Conservation (phyloP, 2,888 invertebrate genomes). For the Molanna angustata region DNA sequence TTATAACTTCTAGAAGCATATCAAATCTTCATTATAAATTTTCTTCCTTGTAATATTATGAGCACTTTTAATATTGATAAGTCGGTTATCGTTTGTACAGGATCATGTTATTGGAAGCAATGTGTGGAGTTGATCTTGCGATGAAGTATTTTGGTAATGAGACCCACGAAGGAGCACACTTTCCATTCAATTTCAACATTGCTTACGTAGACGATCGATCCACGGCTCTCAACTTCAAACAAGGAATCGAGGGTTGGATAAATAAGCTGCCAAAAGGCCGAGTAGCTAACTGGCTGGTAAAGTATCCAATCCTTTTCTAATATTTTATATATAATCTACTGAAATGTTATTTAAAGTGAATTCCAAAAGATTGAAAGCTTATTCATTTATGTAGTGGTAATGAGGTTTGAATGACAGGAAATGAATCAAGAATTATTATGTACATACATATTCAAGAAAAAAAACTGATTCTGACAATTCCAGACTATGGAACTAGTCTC, state of each 20-base stretch:
- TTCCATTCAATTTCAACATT: constrained; percentile 58
- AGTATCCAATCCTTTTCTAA: too few relatives aligned
- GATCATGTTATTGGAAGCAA: constrained; percentile 54
- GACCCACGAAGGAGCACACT: constrained; percentile 46
- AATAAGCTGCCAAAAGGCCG: constrained; percentile 43
- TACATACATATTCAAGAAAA: too few relatives aligned
- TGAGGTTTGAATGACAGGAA: not conserved
- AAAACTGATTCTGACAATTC: too few relatives aligned
- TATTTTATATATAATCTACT: too few relatives aligned
- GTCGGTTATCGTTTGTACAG: constrained; percentile 35
- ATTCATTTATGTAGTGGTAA: not conserved
- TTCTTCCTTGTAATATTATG: too few relatives aligned
- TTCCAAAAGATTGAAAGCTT: too few relatives aligned
- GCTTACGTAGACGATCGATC: constrained; percentile 40
- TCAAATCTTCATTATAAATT: too few relatives aligned
- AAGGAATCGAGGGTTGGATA: constrained; percentile 46
- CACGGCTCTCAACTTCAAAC: constrained; percentile 43
- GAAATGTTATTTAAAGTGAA: too few relatives aligned
- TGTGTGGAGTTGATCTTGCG: constrained; percentile 43
- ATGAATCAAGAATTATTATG: too few relatives aligned
- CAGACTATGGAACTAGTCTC: too few relatives aligned
- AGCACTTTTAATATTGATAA: not conserved
- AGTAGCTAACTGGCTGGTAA: constrained; percentile 57
- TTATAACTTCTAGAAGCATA: too few relatives aligned
- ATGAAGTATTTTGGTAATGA: constrained; percentile 52